Percentiles rank a stretch among this genome's conserved stretches.
phyloP scores from a whole-genome alignment of 2,113 vertebrate species.

The Phalacrocorax carbo region DNA sequence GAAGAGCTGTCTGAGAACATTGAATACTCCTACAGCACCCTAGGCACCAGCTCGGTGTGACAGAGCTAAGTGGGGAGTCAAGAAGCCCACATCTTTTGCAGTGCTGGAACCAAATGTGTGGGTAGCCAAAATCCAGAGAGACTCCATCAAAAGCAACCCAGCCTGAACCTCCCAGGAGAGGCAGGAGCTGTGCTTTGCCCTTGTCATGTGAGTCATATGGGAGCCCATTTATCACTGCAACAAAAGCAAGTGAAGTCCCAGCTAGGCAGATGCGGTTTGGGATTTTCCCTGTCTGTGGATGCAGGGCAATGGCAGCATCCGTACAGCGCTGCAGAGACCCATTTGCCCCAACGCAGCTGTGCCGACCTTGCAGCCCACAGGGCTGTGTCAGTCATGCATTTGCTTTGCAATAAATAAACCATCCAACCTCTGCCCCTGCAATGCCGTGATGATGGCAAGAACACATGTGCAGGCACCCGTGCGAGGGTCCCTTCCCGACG shows the following conservation, averaged over 20 bases:
- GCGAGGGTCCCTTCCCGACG: accelerated
- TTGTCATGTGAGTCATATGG: accelerated
- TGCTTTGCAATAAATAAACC: not conserved
- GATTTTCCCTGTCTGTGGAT: accelerated
- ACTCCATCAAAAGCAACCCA: not conserved
- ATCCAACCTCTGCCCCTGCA: not conserved
- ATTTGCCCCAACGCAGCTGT: not conserved
- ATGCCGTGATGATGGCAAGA: accelerated
- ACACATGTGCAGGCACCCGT: accelerated
- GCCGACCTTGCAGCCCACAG: accelerated
- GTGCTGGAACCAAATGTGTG: not conserved
- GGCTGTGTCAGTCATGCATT: accelerated
- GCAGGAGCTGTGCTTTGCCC: not conserved
- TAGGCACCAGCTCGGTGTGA: not conserved
- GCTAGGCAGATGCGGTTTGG: not conserved
- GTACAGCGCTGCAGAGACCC: accelerated
- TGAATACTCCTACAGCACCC: not conserved
- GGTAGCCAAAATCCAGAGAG: not conserved
- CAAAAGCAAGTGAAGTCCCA: not conserved
- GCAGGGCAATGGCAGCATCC: accelerated
- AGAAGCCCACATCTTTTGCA: not conserved
- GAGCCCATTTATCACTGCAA: not conserved
- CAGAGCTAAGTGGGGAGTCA: not conserved
- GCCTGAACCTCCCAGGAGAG: not conserved
- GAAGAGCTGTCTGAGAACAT: not conserved